Percentiles rank a stretch among this genome's conserved stretches.
These are phyloP conservation scores for Tipula vernalis DNA, from an alignment of 2,888 invertebrate genomes.

Conservation along the genomic window DNA sequence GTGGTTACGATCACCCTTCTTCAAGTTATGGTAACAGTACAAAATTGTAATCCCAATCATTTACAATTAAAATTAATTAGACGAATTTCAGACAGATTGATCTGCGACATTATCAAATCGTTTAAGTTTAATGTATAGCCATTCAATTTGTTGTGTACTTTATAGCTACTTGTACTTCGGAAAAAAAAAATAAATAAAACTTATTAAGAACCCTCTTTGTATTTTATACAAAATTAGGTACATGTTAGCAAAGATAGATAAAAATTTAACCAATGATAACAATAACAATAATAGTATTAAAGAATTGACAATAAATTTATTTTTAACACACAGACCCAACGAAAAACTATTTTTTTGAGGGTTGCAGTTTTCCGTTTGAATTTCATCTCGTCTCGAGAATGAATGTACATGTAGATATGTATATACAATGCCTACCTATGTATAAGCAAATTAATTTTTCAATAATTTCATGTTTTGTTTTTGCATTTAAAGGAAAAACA, in stretches of 20 bases:
- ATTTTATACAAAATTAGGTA: neutral
- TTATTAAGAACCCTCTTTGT: neutral
- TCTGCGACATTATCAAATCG: no score
- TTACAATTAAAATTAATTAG: neutral
- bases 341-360: neutral
- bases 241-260: neutral
- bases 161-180: neutral
- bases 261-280: neutral
- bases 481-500: neutral
- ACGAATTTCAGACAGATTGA: neutral
- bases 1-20: no score
- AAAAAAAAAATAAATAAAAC: neutral
- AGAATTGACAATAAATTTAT: neutral
- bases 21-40: no score
- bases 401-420: neutral
- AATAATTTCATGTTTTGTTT: neutral
- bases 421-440: neutral
- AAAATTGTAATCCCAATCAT: no score
- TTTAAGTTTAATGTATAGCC: neutral
- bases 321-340: neutral
- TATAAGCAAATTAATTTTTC: neutral
- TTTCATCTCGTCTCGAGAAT: neutral
- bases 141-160: neutral
- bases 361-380: neutral
- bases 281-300: neutral